These are phyloP conservation scores for Lophotis ruficrista DNA, from an alignment of 2,113 vertebrate species.

Conservation along the genomic window DNA sequence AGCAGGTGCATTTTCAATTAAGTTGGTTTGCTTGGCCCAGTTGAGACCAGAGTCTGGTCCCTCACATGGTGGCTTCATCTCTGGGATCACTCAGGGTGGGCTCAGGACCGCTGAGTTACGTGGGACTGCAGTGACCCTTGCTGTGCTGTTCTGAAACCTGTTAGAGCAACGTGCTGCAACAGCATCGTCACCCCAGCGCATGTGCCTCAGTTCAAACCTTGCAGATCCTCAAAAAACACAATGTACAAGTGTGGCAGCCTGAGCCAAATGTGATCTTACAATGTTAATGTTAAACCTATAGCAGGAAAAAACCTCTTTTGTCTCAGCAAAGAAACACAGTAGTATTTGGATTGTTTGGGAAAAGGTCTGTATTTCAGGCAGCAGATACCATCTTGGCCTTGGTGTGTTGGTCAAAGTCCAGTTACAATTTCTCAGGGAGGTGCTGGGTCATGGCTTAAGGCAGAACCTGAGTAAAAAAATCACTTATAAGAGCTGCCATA, in stretches of 20 bases:
- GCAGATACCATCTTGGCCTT: background rate
- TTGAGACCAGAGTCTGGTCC: background rate
- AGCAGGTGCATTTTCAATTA: background rate
- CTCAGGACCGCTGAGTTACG: background rate
- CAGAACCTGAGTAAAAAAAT: background rate
- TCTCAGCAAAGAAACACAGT: background rate
- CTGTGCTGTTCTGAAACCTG: background rate
- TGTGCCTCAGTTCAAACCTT: background rate
- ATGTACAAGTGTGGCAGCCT: background rate
- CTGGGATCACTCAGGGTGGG: background rate
- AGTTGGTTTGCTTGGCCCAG: background rate
- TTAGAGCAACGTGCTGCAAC: background rate
- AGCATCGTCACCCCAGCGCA: background rate
- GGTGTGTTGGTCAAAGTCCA: background rate
- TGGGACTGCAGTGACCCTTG: background rate
- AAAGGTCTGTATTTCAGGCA: background rate
- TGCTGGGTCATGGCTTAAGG: background rate
- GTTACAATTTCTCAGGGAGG: background rate
- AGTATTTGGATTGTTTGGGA: background rate
- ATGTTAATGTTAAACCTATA: background rate
- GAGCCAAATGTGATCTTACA: background rate
- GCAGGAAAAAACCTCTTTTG: rapidly evolving
- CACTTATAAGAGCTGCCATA: background rate
- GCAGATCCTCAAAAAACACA: background rate
- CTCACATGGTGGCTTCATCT: background rate